phyloP scores from a whole-genome alignment of 1,140 invertebrate species.

The Nautilus pompilius region DNA sequence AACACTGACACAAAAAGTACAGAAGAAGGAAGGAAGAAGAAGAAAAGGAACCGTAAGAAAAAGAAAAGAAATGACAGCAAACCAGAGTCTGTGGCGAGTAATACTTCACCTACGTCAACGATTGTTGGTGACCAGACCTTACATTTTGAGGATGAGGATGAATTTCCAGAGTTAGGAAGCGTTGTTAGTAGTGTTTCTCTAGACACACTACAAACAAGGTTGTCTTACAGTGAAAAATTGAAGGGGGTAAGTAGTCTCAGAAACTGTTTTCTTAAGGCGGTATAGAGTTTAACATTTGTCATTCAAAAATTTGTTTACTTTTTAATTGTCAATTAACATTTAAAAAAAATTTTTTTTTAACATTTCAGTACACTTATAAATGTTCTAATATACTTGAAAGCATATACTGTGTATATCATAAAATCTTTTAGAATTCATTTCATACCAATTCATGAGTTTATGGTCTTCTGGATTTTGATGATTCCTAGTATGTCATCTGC shows the following conservation, averaged over 20 bases:
- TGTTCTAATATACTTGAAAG: no score
- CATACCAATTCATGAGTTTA: no score
- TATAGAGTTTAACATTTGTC: no score
- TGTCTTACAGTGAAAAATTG: not conserved
- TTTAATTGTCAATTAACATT: no score
- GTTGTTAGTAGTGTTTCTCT: not conserved
- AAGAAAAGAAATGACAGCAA: not conserved
- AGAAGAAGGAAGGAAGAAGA: conserved; percentile 13
- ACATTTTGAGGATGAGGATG: conserved; percentile 47
- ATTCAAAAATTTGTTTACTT: no score
- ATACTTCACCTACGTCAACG: not conserved
- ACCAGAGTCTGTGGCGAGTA: not conserved
- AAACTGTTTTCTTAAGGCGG: not conserved
- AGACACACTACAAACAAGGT: not conserved
- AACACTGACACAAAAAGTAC: no score
- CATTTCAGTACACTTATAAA: no score
- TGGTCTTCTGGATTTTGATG: no score
- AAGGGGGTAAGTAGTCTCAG: not conserved
- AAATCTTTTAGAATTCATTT: no score
- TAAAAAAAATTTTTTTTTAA: no score
- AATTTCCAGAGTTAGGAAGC: conserved; percentile 25
- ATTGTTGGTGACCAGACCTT: conserved; percentile 18
- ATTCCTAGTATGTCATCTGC: no score
- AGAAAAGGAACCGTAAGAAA: not conserved
- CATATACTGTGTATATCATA: no score